A percentile compares a stretch with the other conserved stretches of the same genome.
Evolutionary conservation across 1,140 invertebrate species (phyloP).

Genomic region (Zaprionus vittiger): DNA sequence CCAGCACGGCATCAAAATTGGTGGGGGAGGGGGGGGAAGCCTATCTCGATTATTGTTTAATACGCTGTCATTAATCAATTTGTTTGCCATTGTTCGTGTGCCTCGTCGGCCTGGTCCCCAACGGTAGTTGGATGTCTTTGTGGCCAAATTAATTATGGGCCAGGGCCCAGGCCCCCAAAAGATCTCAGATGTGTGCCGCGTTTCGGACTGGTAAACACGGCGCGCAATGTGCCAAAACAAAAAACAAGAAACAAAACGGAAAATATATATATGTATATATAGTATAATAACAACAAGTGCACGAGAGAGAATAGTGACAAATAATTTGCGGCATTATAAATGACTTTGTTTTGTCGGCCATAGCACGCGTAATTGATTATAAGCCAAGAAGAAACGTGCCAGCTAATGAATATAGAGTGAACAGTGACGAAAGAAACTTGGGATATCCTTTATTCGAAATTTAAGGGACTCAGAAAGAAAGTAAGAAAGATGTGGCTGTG

Average conservation of each 20-base stretch:
- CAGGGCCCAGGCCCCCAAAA: conserved; percentile 11
- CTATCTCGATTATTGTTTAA: conserved; percentile 83
- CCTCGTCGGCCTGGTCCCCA: conserved; percentile 50
- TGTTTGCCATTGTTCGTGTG: conserved; percentile 77
- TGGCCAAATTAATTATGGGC: conserved; percentile 76
- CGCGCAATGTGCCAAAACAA: conserved; percentile 37
- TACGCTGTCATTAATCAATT: conserved; percentile 82
- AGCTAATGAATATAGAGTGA: conserved; percentile 20
- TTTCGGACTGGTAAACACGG: conserved; percentile 66
- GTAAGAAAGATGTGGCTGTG: not conserved
- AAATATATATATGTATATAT: conserved; percentile 10
- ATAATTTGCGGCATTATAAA: conserved; percentile 77
- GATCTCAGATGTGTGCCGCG: conserved; percentile 46
- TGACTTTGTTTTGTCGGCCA: conserved; percentile 71
- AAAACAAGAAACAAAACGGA: conserved; percentile 30
- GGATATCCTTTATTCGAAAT: not conserved
- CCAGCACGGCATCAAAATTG: not conserved
- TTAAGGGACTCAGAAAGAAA: not conserved
- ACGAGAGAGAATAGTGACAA: conserved; percentile 68
- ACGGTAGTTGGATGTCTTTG: conserved; percentile 58
- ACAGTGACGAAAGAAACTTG: conserved; percentile 10
- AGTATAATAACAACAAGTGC: conserved; percentile 60
- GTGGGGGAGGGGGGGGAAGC: conserved; percentile 20
- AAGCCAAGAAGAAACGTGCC: conserved; percentile 29
- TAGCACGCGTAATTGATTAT: conserved; percentile 67